A percentile compares a stretch with the other conserved stretches of the same genome.
phyloP scores from a whole-genome alignment of 1,140 invertebrate genomes.

The Drosophila lacteicornis region DNA sequence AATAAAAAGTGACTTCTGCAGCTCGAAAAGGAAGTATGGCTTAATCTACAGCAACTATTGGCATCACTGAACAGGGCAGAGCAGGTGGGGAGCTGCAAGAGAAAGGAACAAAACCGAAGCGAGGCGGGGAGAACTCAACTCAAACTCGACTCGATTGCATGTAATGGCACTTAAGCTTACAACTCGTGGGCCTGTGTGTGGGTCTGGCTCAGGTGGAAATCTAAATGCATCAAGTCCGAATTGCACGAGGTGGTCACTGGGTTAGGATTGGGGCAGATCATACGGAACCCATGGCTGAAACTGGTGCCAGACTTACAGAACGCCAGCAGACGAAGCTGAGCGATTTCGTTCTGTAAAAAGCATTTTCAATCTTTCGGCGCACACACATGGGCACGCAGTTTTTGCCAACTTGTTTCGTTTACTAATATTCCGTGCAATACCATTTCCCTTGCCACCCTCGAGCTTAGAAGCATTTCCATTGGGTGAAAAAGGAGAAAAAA shows the following conservation, averaged over 20 bases:
- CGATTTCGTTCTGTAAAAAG: conserved; percentile 58
- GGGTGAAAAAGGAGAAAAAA: conserved; percentile 2
- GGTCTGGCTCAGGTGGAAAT: conserved; percentile 71
- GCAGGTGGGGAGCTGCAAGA: conserved; percentile 18
- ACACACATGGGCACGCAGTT: conserved; percentile 31
- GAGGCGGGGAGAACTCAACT: conserved; percentile 48
- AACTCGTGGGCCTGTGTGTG: conserved; percentile 47
- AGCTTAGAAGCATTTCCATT: conserved; percentile 53
- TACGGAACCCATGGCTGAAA: conserved; percentile 45
- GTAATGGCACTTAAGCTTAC: conserved; percentile 83
- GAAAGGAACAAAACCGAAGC: conserved; percentile 11
- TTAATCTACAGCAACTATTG: neutral
- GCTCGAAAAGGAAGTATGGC: neutral
- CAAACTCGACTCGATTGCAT: conserved; percentile 77
- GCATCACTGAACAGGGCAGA: conserved; percentile 25
- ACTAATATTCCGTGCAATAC: conserved; percentile 62
- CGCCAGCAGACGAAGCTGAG: conserved; percentile 24
- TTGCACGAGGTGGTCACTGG: conserved; percentile 46
- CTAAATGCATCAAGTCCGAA: conserved; percentile 80
- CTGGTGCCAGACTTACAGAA: conserved; percentile 20
- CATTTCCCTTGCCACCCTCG: conserved; percentile 9
- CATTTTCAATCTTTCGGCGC: conserved; percentile 63
- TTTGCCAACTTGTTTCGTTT: conserved; percentile 55
- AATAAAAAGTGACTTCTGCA: too few species aligned
- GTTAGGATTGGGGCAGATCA: conserved; percentile 34